phyloP scores from a whole-genome alignment of 2,113 vertebrate genomes.

The Heteronetta atricapilla region DNA sequence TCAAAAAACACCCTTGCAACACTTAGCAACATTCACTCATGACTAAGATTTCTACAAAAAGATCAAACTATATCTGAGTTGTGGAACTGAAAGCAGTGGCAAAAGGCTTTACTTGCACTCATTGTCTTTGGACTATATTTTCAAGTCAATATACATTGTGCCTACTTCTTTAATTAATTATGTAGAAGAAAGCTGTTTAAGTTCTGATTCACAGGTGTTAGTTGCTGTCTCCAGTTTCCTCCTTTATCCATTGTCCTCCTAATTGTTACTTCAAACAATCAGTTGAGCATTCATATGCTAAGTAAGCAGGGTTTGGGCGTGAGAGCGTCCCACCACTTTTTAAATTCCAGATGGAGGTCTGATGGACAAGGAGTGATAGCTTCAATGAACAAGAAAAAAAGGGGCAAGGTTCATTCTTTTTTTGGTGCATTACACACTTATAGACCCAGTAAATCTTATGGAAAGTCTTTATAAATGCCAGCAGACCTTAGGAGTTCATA shows the following conservation, averaged over 20 bases:
- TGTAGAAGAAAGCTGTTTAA: slow-evolving; percentile 62
- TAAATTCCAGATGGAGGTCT: slow-evolving; percentile 55
- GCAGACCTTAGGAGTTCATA: neutral
- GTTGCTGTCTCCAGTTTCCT: slow-evolving; percentile 40
- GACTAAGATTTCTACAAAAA: neutral
- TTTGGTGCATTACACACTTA: slow-evolving; percentile 54
- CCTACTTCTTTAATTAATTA: slow-evolving; percentile 63
- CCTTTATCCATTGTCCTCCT: slow-evolving; percentile 61
- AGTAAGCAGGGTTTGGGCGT: slow-evolving; percentile 46
- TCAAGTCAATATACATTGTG: slow-evolving; percentile 46
- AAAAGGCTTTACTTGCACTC: neutral
- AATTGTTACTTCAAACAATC: slow-evolving; percentile 72
- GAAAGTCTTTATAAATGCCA: slow-evolving; percentile 6
- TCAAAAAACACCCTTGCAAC: neutral
- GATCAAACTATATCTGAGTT: neutral
- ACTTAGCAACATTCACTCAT: neutral
- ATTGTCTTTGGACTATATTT: neutral
- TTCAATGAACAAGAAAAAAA: slow-evolving; percentile 66
- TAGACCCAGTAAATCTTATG: slow-evolving; percentile 37
- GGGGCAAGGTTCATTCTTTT: slow-evolving; percentile 46
- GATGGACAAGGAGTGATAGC: slow-evolving; percentile 62
- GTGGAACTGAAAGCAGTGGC: neutral
- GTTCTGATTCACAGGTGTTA: slow-evolving; percentile 69
- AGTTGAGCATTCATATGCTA: slow-evolving; percentile 67
- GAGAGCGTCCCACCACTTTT: slow-evolving; percentile 59